Conservation (phyloP, 2,113 vertebrate species). For the Anoplopoma fimbria region DNA sequence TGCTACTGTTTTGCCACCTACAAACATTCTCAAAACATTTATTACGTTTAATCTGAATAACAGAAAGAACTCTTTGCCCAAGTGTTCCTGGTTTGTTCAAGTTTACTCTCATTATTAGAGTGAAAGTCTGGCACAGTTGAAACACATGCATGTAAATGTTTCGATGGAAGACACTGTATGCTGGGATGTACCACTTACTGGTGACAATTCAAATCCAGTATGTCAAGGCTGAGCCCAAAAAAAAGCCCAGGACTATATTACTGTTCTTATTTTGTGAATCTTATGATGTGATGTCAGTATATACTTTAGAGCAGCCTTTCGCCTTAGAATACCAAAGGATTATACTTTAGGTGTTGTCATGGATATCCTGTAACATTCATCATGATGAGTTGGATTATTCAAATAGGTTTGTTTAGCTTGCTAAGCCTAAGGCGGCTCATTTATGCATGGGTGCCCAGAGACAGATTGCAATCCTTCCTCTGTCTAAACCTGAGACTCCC, state of each 20-base stretch:
- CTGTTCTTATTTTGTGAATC: constrained; percentile 10
- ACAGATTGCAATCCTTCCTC: constrained; percentile 63
- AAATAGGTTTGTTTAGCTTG: constrained; percentile 72
- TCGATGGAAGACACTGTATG: neutral
- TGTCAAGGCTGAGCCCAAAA: neutral
- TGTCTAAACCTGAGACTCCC: constrained; percentile 60
- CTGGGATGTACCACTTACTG: neutral
- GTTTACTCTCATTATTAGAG: neutral
- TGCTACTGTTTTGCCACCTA: neutral
- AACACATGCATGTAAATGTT: neutral
- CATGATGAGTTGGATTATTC: constrained; percentile 72
- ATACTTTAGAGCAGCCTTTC: constrained; percentile 22
- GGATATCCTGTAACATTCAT: constrained; percentile 52
- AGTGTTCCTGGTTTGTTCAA: neutral
- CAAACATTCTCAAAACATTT: neutral
- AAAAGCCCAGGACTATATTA: neutral
- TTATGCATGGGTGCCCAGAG: constrained; percentile 65
- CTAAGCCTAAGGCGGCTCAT: constrained; percentile 65
- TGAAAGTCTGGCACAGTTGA: neutral
- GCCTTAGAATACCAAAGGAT: constrained; percentile 24
- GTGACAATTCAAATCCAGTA: neutral
- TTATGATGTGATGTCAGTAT: constrained; percentile 8
- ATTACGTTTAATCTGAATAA: neutral
- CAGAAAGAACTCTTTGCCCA: neutral
- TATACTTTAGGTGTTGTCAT: constrained; percentile 45